phyloP scores from a whole-genome alignment of 2,113 vertebrate species.

The Plecturocebus donacophilus region DNA sequence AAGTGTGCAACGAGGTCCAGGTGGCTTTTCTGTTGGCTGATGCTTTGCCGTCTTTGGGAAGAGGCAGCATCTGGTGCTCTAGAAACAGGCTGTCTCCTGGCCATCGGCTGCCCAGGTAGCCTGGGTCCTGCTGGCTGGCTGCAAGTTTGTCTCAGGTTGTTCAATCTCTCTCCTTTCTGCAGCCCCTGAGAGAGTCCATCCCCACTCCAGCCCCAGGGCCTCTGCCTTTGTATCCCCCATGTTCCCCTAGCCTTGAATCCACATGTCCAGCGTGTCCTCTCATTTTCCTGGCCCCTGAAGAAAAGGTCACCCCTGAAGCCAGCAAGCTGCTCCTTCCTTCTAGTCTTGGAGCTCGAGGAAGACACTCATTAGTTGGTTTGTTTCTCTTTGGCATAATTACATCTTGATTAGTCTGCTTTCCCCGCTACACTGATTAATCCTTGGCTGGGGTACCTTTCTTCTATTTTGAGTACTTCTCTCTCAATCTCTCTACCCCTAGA shows the following conservation, averaged over 20 bases:
- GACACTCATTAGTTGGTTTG: not conserved
- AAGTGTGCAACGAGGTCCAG: not conserved
- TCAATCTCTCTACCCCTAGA: not conserved
- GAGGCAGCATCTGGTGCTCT: not conserved
- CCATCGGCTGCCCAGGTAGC: not conserved
- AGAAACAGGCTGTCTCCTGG: not conserved
- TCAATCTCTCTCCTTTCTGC: not conserved
- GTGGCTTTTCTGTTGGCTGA: not conserved
- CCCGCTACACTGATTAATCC: not conserved
- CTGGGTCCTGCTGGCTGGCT: not conserved
- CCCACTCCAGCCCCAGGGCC: not conserved
- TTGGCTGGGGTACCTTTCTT: not conserved
- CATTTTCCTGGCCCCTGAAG: not conserved
- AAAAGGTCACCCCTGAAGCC: not conserved
- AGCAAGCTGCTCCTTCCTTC: not conserved
- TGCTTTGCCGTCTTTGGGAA: not conserved
- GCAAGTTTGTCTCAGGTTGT: not conserved
- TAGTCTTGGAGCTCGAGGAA: not conserved
- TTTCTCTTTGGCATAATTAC: not conserved
- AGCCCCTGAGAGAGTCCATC: not conserved
- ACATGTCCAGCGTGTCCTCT: not conserved
- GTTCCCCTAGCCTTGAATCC: not conserved
- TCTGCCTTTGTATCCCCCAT: not conserved
- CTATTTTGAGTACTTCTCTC: not conserved
- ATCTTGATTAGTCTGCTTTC: not conserved